Percentiles rank a stretch among this genome's conserved stretches.
Evolutionary conservation across 1,140 invertebrate genomes (phyloP).

Genomic region (Ylistrum balloti): DNA sequence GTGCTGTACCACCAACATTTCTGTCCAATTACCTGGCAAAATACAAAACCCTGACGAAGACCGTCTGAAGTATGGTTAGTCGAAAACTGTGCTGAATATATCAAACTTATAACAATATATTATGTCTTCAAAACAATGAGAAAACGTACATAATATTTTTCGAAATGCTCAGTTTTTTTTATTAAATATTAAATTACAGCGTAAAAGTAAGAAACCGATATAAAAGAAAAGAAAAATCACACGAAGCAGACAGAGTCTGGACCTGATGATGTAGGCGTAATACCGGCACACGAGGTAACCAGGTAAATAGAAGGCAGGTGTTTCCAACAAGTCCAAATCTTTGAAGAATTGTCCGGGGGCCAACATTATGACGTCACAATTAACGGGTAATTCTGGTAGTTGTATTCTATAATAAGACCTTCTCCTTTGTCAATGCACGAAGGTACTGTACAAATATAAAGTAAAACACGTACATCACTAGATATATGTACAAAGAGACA

Average conservation of each 20-base stretch:
- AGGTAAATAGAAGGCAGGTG: background rate
- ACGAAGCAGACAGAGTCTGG: background rate
- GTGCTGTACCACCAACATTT: background rate
- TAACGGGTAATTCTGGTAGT: background rate
- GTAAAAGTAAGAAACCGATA: too few relatives aligned
- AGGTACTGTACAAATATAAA: too few relatives aligned
- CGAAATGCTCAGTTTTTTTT: too few relatives aligned
- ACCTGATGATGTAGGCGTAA: background rate
- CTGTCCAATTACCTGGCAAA: constrained; percentile 30
- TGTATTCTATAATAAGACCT: background rate
- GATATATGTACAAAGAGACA: background rate
- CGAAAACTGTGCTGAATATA: too few relatives aligned
- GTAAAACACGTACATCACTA: background rate
- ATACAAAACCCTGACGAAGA: background rate
- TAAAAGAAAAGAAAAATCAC: too few relatives aligned
- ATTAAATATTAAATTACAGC: too few relatives aligned
- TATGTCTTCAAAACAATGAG: too few relatives aligned
- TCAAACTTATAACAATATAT: too few relatives aligned
- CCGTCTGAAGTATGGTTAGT: background rate
- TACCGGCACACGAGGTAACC: too few relatives aligned
- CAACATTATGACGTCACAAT: constrained; percentile 34
- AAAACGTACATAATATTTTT: too few relatives aligned
- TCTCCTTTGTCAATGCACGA: background rate
- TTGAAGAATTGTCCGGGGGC: constrained; percentile 22
- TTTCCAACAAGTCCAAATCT: background rate